phyloP scores from a whole-genome alignment of 2,797 vertebrate species.

The Columba guinea region DNA sequence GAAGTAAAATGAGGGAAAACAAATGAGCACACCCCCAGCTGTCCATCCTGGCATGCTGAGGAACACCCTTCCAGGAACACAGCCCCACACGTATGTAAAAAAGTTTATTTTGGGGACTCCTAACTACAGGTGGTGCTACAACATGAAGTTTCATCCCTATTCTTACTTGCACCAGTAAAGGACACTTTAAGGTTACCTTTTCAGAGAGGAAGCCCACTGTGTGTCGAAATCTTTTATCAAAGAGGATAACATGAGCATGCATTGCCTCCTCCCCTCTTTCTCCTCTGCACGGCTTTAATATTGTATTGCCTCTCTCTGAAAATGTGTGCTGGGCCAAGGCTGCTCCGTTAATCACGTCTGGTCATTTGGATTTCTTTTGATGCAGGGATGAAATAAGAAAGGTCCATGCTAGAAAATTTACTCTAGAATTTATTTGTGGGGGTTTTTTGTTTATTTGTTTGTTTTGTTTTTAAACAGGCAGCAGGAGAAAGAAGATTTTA shows the following conservation, averaged over 20 bases:
- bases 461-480: neutral
- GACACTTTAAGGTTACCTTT: neutral
- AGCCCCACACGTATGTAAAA: neutral
- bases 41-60: neutral
- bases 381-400: neutral
- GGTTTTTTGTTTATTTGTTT: neutral
- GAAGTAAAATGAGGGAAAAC: slow-evolving; percentile 13
- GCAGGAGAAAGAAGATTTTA: neutral
- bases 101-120: neutral
- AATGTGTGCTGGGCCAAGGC: neutral
- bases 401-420: neutral
- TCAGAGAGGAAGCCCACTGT: neutral
- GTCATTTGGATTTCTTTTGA: neutral
- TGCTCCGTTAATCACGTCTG: neutral
- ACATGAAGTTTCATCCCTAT: neutral
- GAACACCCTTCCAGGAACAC: neutral
- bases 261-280: neutral
- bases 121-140: neutral
- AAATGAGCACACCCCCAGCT: neutral
- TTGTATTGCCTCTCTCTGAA: neutral
- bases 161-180: neutral
- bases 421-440: neutral
- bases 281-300: neutral
- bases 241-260: neutral
- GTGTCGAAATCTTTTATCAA: neutral